These are phyloP conservation scores for Tympanuchus pallidicinctus DNA, from an alignment of 2,113 vertebrate genomes.

Conservation along the genomic window DNA sequence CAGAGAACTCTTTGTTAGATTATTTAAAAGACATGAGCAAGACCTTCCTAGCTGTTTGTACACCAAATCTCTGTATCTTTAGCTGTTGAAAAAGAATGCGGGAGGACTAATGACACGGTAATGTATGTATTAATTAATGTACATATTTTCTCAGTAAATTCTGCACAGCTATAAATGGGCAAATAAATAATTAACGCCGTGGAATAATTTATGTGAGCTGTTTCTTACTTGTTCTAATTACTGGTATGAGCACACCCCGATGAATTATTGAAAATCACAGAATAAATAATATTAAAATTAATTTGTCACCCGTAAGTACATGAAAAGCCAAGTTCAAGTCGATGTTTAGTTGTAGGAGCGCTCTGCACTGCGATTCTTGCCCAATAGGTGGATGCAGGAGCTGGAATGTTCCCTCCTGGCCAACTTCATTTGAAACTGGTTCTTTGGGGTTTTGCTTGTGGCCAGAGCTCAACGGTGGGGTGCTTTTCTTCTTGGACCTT, in stretches of 20 bases:
- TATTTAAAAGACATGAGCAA: neutral
- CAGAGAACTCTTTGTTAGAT: neutral
- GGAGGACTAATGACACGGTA: constrained; percentile 32
- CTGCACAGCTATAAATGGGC: constrained; percentile 44
- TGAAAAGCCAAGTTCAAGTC: constrained; percentile 41
- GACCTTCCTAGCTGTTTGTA: neutral
- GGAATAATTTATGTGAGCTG: constrained; percentile 52
- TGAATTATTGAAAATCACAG: constrained; percentile 64
- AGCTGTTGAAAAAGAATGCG: neutral
- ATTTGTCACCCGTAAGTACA: constrained; percentile 37
- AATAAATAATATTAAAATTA: constrained; percentile 69
- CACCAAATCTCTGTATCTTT: neutral
- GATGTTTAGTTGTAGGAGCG: constrained; percentile 12
- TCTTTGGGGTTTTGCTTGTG: neutral
- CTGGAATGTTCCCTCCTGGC: neutral
- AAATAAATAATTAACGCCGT: constrained; percentile 67
- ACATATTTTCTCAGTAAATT: constrained; percentile 57
- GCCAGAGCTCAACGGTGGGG: neutral
- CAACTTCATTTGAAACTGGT: neutral
- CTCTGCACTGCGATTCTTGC: neutral
- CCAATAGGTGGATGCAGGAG: neutral
- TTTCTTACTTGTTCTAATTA: constrained; percentile 66
- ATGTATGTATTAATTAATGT: constrained; percentile 39
- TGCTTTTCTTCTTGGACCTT: neutral
- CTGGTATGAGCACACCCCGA: neutral